phyloP scores from a whole-genome alignment of 2,888 invertebrate genomes.

The Lithosia quadra region DNA sequence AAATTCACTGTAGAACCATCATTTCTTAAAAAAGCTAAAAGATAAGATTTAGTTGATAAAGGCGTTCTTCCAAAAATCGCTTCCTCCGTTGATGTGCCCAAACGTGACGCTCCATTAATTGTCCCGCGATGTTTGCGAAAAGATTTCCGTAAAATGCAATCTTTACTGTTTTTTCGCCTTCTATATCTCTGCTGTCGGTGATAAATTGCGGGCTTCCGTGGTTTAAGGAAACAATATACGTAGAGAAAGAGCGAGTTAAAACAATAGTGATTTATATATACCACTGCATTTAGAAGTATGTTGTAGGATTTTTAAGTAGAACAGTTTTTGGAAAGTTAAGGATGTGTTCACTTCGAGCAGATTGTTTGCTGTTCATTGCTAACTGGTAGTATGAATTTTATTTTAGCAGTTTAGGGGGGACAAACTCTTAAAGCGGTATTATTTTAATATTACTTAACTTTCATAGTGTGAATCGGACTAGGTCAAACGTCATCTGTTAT shows the following conservation, averaged over 20 bases:
- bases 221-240: slow-evolving; percentile 37
- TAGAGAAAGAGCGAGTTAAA: slow-evolving; percentile 42
- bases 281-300: slow-evolving; percentile 34
- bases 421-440: no score
- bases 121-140: slow-evolving; percentile 43
- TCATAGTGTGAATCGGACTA: no score
- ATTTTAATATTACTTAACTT: no score
- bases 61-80: neutral
- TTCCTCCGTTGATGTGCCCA: slow-evolving; percentile 16
- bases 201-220: slow-evolving; percentile 47
- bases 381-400: neutral
- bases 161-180: slow-evolving; percentile 48
- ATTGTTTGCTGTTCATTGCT: neutral
- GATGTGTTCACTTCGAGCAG: neutral
- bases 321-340: slow-evolving; percentile 12
- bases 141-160: slow-evolving; percentile 42
- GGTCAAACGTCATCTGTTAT: no score
- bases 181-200: slow-evolving; percentile 41
- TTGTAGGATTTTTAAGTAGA: slow-evolving; percentile 40
- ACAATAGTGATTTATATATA: slow-evolving; percentile 49
- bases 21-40: neutral
- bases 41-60: neutral
- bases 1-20: neutral
- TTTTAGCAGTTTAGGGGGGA: no score
- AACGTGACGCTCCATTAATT: slow-evolving; percentile 41